Base-by-base conservation (phyloP, 2,113 vertebrate species). In the Protobothrops mucrosquamatus region DNA sequence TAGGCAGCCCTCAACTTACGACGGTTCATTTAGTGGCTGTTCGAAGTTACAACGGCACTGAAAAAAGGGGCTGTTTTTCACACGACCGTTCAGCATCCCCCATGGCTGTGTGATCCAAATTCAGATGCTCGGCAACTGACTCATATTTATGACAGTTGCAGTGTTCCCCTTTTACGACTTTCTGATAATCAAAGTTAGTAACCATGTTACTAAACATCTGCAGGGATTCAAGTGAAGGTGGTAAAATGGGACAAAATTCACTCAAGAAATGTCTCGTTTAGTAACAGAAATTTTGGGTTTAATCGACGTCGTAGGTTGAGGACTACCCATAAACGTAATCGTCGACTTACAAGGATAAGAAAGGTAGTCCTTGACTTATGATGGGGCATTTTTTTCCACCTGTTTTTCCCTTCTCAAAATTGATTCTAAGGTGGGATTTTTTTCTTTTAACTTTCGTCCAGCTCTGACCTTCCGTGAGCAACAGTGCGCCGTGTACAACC, bases 401-500 rank as follows among this genome's bases (percentile, higher is more conserved):
- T 12, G 39, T 64, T 57, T 26, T 15, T 14, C 18, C 61, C 11
- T 55, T 15, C 6, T 18, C 7, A 4, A 14, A 51, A 6, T 9
- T 89, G 18, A 85, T 46, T 43, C 54, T 5, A 23, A 12, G 1
- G 1, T 61, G 74, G 2, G 1, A 48, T 57, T 89, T 81, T 46
- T 39, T 20, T 51, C 34, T 20, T 39, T 3, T 9, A 14, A 12
- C 1, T 3, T 0, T n/a, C 2, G 34, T 88, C 14, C 89, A 98
- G 97, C 97, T 0, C 2, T 97, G 88, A 91, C 97, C 4, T 98
- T 96, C 93, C 96, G 98, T 0, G 97, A 97, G n/a, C 95, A 98
- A 92, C 98, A 98, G 56, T 98, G 97, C 0, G 97, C 98, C 0
- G 94, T 93, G 34, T 97, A 97, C 96, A 98, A 98, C 94, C 97